Base-by-base conservation (phyloP, 2,888 invertebrate species). In the Ariolimax columbianus region DNA sequence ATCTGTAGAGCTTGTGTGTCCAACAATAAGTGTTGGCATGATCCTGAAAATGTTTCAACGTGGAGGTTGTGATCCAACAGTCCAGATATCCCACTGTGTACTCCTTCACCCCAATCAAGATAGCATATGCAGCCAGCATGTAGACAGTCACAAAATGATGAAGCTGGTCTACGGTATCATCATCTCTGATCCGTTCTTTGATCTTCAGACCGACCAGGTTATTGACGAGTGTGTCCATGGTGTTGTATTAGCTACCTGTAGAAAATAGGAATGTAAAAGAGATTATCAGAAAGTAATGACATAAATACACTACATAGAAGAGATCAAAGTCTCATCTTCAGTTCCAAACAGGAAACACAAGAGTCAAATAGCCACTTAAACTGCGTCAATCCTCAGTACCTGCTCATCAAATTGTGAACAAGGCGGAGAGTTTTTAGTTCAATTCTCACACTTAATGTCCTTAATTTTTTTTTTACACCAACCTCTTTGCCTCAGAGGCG, bases 131-230 rank as follows among this genome's bases (percentile, higher is more conserved):
- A 30, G 83, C 87, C 19, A 87, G 70, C 43, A 87, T 43, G 78
- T 85, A 85, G 36, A 87, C 87, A 3, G 87, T 87, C 73, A 87
- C 84, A 66, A 82, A 87, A 40, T 87, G 87, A 47, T 87, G 87
- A 59, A 87, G 63, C 77, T 87, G 87, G 70, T 87, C 87, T 0
- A 85, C 43, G n/a, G 84, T 75, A 59, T 87, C 87, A 51, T 87
- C 87, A 33, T 85, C 85, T 19, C 86, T 59, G 38, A 86, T 83
- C 36, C 66, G 26, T 11, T 83, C 72, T 7, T 85, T 70, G 7
- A 87, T 80, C 14, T 81, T 75, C 1, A 87, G 83, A 26, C 83
- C 83, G 14, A 85, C 80, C 36, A 87, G 43, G 23, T 78, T 75
- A n/a, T 36, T 81, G 4, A 87, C 43, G 9, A 85, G 40, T 0